Percentiles rank a stretch among this genome's conserved stretches.
phyloP scores from a whole-genome alignment of 2,113 vertebrate species.

The Tricholaema leucomelas region DNA sequence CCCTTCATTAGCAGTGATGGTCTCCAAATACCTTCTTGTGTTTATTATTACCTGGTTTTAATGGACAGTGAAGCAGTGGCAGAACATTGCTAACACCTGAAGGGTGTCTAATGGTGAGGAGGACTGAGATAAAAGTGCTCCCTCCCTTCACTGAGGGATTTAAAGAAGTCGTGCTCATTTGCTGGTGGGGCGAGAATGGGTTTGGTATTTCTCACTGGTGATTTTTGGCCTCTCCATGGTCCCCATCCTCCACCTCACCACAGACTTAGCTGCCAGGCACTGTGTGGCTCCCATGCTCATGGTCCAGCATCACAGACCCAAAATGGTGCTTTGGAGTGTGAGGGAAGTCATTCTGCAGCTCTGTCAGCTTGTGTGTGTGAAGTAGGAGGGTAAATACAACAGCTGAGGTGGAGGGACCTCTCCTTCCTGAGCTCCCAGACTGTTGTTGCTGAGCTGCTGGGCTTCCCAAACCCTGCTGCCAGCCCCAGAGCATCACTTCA shows the following conservation, averaged over 20 bases:
- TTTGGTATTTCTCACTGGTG: neutral
- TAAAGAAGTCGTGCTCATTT: constrained; percentile 40
- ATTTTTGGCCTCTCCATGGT: neutral
- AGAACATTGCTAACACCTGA: constrained; percentile 74
- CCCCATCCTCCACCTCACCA: neutral
- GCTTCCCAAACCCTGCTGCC: neutral
- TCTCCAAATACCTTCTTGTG: constrained; percentile 69
- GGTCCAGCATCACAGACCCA: neutral
- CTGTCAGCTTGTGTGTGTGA: no score
- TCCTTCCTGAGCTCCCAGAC: neutral
- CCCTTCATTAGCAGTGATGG: constrained; percentile 76
- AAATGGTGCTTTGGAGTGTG: neutral
- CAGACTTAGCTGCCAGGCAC: neutral
- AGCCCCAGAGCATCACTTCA: neutral
- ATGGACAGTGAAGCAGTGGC: constrained; percentile 69
- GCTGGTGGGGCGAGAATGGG: neutral
- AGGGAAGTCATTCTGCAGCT: no score
- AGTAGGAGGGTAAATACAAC: neutral
- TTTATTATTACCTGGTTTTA: constrained; percentile 73
- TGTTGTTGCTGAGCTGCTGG: neutral
- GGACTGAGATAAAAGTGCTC: constrained; percentile 34
- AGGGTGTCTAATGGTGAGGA: constrained; percentile 77
- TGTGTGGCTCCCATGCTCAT: neutral
- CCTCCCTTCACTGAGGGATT: constrained; percentile 33
- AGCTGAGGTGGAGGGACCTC: no score